Evolutionary conservation across 2,113 vertebrate species (phyloP).

Genomic region (Oxyruncus cristatus): DNA sequence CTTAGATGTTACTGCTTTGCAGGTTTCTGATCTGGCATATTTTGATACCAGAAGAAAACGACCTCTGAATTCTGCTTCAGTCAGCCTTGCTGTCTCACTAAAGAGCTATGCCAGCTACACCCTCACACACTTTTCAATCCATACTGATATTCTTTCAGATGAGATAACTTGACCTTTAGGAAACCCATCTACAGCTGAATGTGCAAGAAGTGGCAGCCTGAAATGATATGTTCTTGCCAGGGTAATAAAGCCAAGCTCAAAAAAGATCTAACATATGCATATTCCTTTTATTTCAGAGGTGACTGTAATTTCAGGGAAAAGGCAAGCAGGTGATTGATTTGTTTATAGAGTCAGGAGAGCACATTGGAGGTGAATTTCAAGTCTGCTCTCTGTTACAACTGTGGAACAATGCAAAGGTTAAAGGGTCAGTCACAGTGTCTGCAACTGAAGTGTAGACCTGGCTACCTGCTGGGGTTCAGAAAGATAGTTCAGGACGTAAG

Average conservation of each 20-base stretch:
- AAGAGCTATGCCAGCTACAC: neutral
- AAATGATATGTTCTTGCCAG: neutral
- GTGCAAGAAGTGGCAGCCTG: constrained; percentile 3
- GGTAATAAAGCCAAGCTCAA: neutral
- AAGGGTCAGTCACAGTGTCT: neutral
- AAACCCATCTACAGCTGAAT: constrained; percentile 8
- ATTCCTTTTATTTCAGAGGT: neutral
- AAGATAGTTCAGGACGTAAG: neutral
- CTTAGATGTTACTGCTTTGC: neutral
- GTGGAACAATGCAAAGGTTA: neutral
- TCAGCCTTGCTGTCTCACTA: neutral
- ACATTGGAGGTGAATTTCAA: neutral
- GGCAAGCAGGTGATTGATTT: neutral
- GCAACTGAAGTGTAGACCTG: neutral
- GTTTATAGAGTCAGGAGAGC: neutral
- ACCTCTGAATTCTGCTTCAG: constrained; percentile 26
- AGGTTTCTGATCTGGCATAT: neutral
- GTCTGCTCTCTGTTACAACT: neutral
- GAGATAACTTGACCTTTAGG: constrained; percentile 32
- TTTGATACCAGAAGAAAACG: constrained; percentile 1
- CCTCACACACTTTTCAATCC: neutral
- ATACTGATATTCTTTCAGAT: neutral
- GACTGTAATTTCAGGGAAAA: constrained; percentile 27
- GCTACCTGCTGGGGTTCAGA: neutral
- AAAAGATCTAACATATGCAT: neutral